Evolutionary conservation across 2,888 invertebrate genomes (phyloP).

Genomic region (Caenorhabditis sp.): DNA sequence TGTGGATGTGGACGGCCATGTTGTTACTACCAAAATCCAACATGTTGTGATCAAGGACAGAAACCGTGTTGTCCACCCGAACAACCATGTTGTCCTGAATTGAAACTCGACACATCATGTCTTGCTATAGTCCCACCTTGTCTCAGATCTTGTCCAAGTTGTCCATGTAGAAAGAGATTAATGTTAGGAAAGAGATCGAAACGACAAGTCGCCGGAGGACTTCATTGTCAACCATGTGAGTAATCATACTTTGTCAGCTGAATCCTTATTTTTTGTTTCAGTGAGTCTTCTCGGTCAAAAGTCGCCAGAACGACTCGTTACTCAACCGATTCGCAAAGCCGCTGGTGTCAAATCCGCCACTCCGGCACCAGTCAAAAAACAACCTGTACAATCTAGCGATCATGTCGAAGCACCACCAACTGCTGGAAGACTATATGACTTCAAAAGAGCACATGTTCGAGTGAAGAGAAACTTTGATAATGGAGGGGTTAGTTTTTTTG

Average conservation of each 20-base stretch:
- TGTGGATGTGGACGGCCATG: constrained; percentile 65
- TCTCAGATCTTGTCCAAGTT: constrained; percentile 55
- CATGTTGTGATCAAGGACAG: constrained; percentile 55
- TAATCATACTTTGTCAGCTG: not conserved
- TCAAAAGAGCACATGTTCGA: constrained; percentile 39
- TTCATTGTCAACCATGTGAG: constrained; percentile 55
- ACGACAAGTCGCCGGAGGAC: constrained; percentile 37
- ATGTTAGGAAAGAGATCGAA: constrained; percentile 52
- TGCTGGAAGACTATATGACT: constrained; percentile 50
- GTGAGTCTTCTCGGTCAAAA: constrained; percentile 29
- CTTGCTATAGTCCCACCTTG: constrained; percentile 59
- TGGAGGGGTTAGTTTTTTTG: not conserved
- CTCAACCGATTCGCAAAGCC: constrained; percentile 10
- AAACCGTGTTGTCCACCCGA: constrained; percentile 63
- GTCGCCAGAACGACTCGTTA: constrained; percentile 22
- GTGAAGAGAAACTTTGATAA: constrained; percentile 43
- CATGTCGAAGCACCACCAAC: constrained; percentile 44
- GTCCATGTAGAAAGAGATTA: constrained; percentile 54
- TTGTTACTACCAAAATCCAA: constrained; percentile 63
- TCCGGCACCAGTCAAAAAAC: constrained; percentile 14
- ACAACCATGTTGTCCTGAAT: constrained; percentile 61
- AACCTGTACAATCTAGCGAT: constrained; percentile 30
- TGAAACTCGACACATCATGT: constrained; percentile 45
- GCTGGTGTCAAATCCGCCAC: constrained; percentile 15
- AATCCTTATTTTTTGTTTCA: constrained; percentile 3